Conservation (phyloP, 2,888 invertebrate genomes). For the Oasisia sp. region DNA sequence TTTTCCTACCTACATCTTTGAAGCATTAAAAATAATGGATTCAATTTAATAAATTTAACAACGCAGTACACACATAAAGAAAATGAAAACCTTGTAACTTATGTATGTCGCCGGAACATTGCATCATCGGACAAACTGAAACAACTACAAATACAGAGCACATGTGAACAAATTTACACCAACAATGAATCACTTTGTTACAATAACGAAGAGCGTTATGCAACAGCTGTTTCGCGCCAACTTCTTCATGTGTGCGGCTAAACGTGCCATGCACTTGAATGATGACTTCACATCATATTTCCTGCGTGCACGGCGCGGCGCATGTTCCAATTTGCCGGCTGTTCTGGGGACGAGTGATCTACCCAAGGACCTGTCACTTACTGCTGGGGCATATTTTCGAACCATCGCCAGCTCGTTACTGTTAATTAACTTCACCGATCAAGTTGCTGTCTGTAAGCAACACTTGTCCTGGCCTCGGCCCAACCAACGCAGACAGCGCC, state of each 20-base stretch:
- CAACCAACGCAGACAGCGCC: not conserved
- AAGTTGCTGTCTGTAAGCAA: not conserved
- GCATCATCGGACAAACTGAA: too few relatives aligned
- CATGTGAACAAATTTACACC: too few relatives aligned
- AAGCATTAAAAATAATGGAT: too few relatives aligned
- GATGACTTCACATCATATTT: conserved; percentile 17
- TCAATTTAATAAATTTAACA: too few relatives aligned
- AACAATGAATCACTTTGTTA: not conserved
- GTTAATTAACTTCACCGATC: not conserved
- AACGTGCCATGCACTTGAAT: not conserved
- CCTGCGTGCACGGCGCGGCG: not conserved
- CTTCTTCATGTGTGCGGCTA: not conserved
- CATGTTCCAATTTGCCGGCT: not conserved
- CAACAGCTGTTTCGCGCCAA: not conserved
- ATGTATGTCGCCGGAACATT: too few relatives aligned
- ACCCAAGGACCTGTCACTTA: not conserved
- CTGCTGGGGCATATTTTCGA: not conserved
- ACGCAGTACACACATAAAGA: too few relatives aligned
- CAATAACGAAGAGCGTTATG: not conserved
- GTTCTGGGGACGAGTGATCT: not conserved
- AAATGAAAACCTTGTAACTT: too few relatives aligned
- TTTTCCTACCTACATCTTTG: too few relatives aligned
- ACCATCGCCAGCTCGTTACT: not conserved
- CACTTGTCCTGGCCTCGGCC: not conserved
- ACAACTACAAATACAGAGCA: too few relatives aligned